Conservation (phyloP, 2,113 vertebrate genomes). For the Pyxicephalus adspersus region DNA sequence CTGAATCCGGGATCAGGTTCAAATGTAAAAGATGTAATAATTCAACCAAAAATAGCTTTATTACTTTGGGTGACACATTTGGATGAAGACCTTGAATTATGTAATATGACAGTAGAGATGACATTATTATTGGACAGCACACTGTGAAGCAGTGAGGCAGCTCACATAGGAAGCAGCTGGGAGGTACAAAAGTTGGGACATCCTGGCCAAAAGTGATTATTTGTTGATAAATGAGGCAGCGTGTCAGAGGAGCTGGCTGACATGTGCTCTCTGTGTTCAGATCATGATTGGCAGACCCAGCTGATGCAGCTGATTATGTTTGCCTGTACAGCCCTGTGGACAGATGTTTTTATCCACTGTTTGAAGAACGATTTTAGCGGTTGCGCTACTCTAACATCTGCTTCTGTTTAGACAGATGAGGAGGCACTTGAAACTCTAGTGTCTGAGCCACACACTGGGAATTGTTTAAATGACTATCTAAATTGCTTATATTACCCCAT, state of each 20-base stretch:
- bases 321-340: constrained; percentile 53
- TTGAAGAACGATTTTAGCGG: constrained; percentile 71
- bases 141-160: too few relatives aligned
- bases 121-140: neutral
- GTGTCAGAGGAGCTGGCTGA: neutral
- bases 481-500: constrained; percentile 68
- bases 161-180: constrained; percentile 34
- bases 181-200: neutral
- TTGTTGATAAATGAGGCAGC: constrained; percentile 11
- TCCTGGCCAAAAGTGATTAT: neutral
- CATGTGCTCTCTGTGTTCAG: neutral
- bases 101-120: neutral
- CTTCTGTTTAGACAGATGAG: constrained; percentile 74
- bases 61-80: neutral
- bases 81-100: neutral
- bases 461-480: constrained; percentile 68
- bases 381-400: constrained; percentile 72
- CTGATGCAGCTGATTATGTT: constrained; percentile 61
- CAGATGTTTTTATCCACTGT: constrained; percentile 79
- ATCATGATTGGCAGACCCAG: constrained; percentile 70
- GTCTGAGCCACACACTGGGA: constrained; percentile 70
- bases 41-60: neutral
- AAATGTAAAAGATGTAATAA: too few relatives aligned
- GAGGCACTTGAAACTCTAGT: constrained; percentile 69
- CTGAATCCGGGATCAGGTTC: too few relatives aligned